Evolutionary conservation across 2,113 vertebrate species (phyloP), one percentile per base, ranked within the genome.

Genomic region (Eurystomus gularis): DNA sequence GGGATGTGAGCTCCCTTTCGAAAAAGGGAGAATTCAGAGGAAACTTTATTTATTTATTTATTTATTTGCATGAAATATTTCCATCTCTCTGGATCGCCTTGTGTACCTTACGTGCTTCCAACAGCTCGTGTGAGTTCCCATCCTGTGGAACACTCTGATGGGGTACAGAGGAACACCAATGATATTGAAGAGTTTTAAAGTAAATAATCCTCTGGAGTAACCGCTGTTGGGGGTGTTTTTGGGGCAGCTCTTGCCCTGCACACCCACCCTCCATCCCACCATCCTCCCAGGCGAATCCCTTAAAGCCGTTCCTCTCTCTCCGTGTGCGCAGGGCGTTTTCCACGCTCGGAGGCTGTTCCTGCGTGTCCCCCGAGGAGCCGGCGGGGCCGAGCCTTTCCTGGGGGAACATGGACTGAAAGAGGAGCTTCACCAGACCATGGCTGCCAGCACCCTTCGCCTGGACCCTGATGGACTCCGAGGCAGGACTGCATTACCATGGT

Each of bases 401-500:
- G 79, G 75, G 73, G 42, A 94, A 52, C 64, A 97, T 97, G 96
- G 86, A 96, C 35, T 97, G 96, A 95, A 64, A 61, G 75, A 78
- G 80, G 94, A 92, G 68, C 71, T 94, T 83, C 54, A 54, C 76
- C 88, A 83, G 93, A 94, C 83, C 82, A 80, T 97, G 97, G 96
- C 97, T 92, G 92, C 92, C 61, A 11, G 44, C 78, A 51, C 92
- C 90, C 96, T 95, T 94, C 75, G 52, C 93, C 82, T 94, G 93
- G 60, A 95, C 93, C 96, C 94, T 90, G 95, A 97, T 96, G 97
- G 96, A 96, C 91, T 76, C 88, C 1, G 35, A 90, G 81, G 83
- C 93, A 88, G 96, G 96, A 95, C 96, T 97, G 94, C 93, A 81
- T 93, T 97, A 98, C 98, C 98, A 99, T 99, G 98, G 98, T 99